Base-by-base conservation (phyloP, 2,888 invertebrate species). In the Hirtodrosophila alboralis region DNA sequence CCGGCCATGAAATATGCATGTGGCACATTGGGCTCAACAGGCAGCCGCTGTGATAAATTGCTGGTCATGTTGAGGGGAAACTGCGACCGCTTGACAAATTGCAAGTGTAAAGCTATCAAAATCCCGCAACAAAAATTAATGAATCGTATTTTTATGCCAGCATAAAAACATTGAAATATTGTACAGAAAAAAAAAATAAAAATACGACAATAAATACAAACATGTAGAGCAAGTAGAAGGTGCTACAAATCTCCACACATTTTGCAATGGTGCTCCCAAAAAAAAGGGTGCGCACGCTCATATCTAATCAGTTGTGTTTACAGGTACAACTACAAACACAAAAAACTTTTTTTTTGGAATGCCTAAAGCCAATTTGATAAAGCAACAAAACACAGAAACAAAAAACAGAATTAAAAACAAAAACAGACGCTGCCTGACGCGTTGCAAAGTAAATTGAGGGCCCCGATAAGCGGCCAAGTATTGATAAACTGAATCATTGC, bases 111-210 rank as follows among this genome's bases (percentile, higher is more conserved):
- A 64, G 81, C 86, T 52, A 69, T 59, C 65, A 60, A 70, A 85
- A 78, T 59, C 49, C 48, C 28, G 40, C 47, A 52, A 21, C 28
- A 52, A 65, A 76, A 87, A 86, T 84, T 84, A 88, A 89, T 88
- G 88, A 89, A 88, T 71, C 86, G 89, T 84, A 76, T 88, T 83
- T 68, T 73, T 62, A 58, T 58, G 56, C 40, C 30, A 45, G 31
- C 49, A 62, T 56, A 59, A 73, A 59, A 72, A 44, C 38, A 31
- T 37, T 49, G 73, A 59, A 43, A 53, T 66, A 51, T 43, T 36
- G 28, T 34, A 18, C 18, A 18, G 23, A 41, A n/a, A 18, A 47
- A 16, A n/a, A 57, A 10, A 6, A 57, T 4, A 37, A 26, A 31
- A 28, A 18, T 4, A 23, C 18, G 37, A 45, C 21, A 18, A 38